Conservation (phyloP, 2,113 vertebrate genomes). For the Geothlypis trichas region DNA sequence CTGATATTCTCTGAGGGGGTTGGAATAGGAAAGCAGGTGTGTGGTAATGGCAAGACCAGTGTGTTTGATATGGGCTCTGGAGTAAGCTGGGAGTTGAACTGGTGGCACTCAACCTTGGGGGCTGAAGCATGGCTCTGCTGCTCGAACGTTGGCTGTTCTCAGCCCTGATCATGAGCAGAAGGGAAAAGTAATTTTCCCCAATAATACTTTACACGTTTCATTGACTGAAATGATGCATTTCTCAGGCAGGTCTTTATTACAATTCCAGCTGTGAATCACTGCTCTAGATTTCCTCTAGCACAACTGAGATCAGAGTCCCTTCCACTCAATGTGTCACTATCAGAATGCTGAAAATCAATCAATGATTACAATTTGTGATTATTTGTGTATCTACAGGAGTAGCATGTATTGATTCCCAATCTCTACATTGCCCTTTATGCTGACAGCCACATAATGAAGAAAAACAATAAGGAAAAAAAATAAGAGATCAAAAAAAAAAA, state of each 20-base stretch:
- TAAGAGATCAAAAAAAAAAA: not conserved
- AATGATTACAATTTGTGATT: slow-evolving; percentile 24
- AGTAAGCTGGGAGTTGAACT: not conserved
- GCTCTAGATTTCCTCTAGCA: slow-evolving; percentile 18
- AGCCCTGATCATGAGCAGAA: not conserved
- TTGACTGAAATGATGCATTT: slow-evolving; percentile 28
- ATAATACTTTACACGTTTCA: not conserved
- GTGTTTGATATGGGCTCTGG: not conserved
- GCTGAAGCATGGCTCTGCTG: not conserved
- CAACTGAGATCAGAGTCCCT: not conserved
- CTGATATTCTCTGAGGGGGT: not conserved
- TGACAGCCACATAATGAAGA: slow-evolving; percentile 11
- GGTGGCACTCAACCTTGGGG: not conserved
- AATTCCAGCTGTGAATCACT: slow-evolving; percentile 40
- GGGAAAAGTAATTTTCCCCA: slow-evolving; percentile 1
- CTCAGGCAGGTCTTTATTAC: slow-evolving; percentile 16
- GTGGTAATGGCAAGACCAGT: not conserved
- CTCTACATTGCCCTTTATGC: not conserved
- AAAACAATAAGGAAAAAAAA: not conserved
- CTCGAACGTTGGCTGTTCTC: not conserved
- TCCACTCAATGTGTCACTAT: not conserved
- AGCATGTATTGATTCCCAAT: slow-evolving; percentile 4
- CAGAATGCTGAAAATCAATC: slow-evolving; percentile 14
- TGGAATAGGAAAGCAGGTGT: not conserved
- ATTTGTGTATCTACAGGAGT: slow-evolving; percentile 46